Evolutionary conservation across 2,113 vertebrate species (phyloP), one percentile per base, ranked within the genome.

Genomic region (Melanostigma gelatinosum): DNA sequence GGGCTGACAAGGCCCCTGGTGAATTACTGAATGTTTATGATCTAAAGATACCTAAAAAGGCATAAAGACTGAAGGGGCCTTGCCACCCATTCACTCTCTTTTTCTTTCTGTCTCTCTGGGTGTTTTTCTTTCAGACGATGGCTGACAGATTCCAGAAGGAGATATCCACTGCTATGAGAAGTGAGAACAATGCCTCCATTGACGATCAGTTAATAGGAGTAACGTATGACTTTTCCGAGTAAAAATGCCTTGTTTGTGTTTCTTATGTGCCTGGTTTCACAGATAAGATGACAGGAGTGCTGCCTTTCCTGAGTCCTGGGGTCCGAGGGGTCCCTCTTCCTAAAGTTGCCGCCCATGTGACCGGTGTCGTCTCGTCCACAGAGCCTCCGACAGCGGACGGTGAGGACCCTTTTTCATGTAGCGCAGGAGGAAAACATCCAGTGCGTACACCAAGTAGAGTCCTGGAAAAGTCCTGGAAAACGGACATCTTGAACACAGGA

Each of bases 291-390:
- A 90, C 92, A 0, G 89, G 89, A 60, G 74, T 65, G 0, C 54
- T 93, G 77, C 67, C 94, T 6, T 15, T 85, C 0, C 85, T 80
- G 38, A 9, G 36, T 0, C 87, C 84, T 8, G 87, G 86, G 0
- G 80, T 73, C 57, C 88, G 84, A 67, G 78, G 54, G 4, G 80
- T 78, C 0, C 90, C 58, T 0, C n/a, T 46, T 0, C 66, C 92
- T 9, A 8, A 15, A 62, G 94, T 94, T 0, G 97, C 96, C 0
- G 97, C 97, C 0, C 97, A 98, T 36, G 90, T 98, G 74, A 97
- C 96, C 0, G 96, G 96, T 46, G 93, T 75, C 58, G 79, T 13
- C 1, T 93, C 87, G 64, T 90, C 85, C 15, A 16, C 70, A 2
- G 80, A 72, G 24, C 58, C 75, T 50, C 70, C 73, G 3, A 0